phyloP scores from a whole-genome alignment of 2,113 vertebrate genomes.

The Chelonoidis abingdonii region DNA sequence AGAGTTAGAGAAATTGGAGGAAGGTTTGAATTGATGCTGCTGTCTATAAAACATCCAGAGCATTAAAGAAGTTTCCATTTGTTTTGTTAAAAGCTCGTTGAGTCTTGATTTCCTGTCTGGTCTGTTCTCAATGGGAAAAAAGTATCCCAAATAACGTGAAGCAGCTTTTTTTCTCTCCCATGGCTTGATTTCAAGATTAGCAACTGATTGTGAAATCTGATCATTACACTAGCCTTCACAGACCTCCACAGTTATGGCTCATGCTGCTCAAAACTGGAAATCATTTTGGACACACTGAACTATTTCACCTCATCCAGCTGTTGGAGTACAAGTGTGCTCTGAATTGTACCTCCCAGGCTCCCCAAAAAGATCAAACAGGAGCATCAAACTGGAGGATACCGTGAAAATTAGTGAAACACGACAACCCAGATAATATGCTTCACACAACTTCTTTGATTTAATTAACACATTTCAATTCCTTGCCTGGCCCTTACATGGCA shows the following conservation, averaged over 20 bases:
- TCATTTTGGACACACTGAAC: accelerated
- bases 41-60: not conserved
- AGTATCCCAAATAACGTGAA: not conserved
- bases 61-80: not conserved
- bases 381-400: not conserved
- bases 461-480: not conserved
- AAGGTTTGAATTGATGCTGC: not conserved
- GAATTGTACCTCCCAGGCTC: not conserved
- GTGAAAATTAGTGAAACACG: not conserved
- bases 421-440: not conserved
- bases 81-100: not conserved
- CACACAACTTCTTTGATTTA: not conserved
- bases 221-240: accelerated
- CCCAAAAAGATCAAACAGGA: not conserved
- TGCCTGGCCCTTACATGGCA: not conserved
- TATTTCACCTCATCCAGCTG: not conserved
- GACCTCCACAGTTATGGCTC: not conserved
- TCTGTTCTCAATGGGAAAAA: not conserved
- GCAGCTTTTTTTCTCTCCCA: not conserved
- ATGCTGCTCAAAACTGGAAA: not conserved
- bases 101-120: not conserved
- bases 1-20: not conserved
- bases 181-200: not conserved
- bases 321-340: not conserved
- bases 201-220: not conserved